These are phyloP conservation scores for Tryphoninae sp. DNA, from an alignment of 2,888 invertebrate species.

Conservation along the genomic window DNA sequence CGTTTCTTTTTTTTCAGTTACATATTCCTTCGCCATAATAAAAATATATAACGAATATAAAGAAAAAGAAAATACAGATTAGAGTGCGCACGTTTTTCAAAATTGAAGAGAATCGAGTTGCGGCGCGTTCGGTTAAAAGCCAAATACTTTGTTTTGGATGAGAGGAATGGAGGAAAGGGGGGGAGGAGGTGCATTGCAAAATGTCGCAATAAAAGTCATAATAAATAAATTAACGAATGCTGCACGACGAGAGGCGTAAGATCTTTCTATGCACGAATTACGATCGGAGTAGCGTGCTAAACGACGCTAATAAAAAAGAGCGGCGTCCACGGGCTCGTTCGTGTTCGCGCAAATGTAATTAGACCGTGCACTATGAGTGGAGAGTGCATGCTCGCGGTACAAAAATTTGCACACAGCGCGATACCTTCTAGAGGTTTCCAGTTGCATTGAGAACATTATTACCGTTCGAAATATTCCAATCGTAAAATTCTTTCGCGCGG, in stretches of 20 bases:
- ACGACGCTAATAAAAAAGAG: conserved; percentile 52
- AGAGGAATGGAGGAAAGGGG: too few species aligned
- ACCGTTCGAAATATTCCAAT: too few species aligned
- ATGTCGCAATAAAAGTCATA: neutral
- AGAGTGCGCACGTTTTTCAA: neutral
- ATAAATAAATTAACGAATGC: neutral
- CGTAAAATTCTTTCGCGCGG: too few species aligned
- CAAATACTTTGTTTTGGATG: neutral
- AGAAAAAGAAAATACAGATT: neutral
- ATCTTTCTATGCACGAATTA: conserved; percentile 8
- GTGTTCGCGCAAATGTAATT: conserved; percentile 56
- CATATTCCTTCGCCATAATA: conserved; percentile 12
- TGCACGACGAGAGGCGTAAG: neutral
- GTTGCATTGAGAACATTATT: conserved; percentile 3
- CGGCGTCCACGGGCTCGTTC: conserved; percentile 20
- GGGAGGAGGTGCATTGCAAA: too few species aligned
- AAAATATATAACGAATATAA: neutral
- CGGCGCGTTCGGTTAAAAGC: neutral
- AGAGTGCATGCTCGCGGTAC: conserved; percentile 38
- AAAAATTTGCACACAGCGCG: neutral
- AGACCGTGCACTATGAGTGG: conserved; percentile 40
- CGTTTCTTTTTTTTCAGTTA: neutral
- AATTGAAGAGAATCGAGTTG: neutral
- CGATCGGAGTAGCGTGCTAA: conserved; percentile 41
- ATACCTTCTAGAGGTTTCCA: neutral